These are phyloP conservation scores for Dallia pectoralis DNA, from an alignment of 2,797 vertebrate species.

Conservation along the genomic window DNA sequence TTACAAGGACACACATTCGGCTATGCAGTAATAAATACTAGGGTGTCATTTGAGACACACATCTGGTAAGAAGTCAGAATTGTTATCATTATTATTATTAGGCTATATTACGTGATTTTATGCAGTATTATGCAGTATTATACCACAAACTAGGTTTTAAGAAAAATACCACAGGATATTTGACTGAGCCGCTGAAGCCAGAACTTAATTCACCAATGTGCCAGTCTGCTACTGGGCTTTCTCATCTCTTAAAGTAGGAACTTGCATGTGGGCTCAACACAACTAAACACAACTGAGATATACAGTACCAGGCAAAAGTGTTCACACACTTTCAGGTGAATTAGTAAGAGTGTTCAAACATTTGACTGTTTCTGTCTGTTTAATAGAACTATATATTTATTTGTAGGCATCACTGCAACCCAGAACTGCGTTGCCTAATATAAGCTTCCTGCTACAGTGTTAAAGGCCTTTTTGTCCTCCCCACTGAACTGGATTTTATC, in stretches of 20 bases:
- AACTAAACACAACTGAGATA: background rate
- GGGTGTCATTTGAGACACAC: background rate
- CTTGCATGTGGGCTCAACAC: background rate
- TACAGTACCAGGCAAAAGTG: background rate
- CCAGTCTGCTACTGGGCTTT: background rate
- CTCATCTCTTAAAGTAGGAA: background rate
- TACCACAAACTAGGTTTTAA: constrained; percentile 41
- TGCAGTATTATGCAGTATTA: constrained; percentile 52
- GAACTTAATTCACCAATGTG: background rate
- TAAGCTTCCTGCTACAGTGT: background rate
- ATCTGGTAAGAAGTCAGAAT: constrained; percentile 48
- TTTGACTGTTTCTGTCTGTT: too few relatives aligned
- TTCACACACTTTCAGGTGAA: too few relatives aligned
- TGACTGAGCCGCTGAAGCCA: constrained; percentile 49
- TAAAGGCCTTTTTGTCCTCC: background rate
- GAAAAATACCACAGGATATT: constrained; percentile 54
- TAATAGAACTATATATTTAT: too few relatives aligned
- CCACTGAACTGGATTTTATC: constrained; percentile 14
- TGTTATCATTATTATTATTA: constrained; percentile 30
- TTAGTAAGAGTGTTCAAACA: too few relatives aligned
- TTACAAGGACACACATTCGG: background rate
- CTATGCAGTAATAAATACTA: background rate
- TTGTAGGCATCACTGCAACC: background rate
- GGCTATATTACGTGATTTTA: constrained; percentile 63
- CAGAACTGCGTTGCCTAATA: background rate